Evolutionary conservation across 2,888 invertebrate species (phyloP), one percentile per base, ranked within the genome.

Genomic region (Chloroclysta siterata): DNA sequence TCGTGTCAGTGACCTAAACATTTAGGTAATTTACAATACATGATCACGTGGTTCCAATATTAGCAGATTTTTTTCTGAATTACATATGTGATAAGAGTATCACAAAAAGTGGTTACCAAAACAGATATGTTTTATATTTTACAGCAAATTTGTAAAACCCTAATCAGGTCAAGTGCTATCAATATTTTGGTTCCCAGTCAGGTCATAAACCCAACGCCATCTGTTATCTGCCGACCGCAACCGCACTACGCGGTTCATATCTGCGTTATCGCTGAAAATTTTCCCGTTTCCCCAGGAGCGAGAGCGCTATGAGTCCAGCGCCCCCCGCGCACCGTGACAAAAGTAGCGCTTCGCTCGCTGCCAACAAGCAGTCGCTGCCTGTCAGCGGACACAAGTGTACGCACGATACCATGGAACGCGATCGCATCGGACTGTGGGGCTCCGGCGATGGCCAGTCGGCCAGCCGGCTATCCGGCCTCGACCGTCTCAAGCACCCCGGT

Each of bases 401-500:
- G 88, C 71, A 76, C 79, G 73, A 75, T 59, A 72, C 72, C n/a
- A 93, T 94, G 87, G 94, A 94, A 65, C 93, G 95, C 74, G 95
- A 95, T 82, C 94, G 94, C 85, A 90, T 95, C 85, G 96, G 94
- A 84, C 91, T 95, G 68, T 94, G 94, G 93, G 93, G 93, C 73
- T 90, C 93, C 78, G 94, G 94, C 79, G 94, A 95, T 78, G 94
- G 94, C 60, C 83, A 90, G 71, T 87, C 93, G 69, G 85, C 93
- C 72, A 93, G 93, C 80, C 93, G 93, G 63, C 81, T 94, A 60
- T 93, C 95, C 60, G 96, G 96, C 61, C 91, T 96, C 70, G 96
- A 96, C 85, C 94, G 94, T 69, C 90, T 96, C 51, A 93, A 94
- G 66, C 94, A 95, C 80, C 95, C 96, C 2, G 94, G 94, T 62